phyloP scores from a whole-genome alignment of 2,888 invertebrate genomes.

The Timema podura region DNA sequence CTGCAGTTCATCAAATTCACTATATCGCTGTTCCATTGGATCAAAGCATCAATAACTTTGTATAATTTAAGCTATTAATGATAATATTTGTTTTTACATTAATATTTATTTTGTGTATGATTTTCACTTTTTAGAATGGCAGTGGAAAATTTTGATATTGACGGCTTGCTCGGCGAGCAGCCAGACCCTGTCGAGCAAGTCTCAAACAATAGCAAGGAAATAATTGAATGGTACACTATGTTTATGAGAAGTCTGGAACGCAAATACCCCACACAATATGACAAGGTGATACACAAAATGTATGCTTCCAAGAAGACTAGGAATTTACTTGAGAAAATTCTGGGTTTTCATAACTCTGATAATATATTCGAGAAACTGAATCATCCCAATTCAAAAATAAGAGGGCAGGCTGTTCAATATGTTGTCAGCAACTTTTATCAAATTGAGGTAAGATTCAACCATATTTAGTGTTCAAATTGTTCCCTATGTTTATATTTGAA shows the following conservation, averaged over 20 bases:
- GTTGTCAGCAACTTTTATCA: constrained; percentile 41
- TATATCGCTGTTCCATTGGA: no score
- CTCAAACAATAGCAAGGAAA: constrained; percentile 31
- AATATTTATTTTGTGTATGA: constrained; percentile 20
- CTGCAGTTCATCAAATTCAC: no score
- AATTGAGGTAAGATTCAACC: constrained; percentile 10
- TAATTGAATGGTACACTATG: constrained; percentile 50
- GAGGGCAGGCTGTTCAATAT: constrained; percentile 63
- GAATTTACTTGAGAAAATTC: constrained; percentile 9
- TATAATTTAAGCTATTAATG: no score
- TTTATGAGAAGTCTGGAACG: constrained; percentile 60
- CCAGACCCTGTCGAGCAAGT: constrained; percentile 37
- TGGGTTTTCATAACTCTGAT: background rate
- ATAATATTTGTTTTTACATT: background rate
- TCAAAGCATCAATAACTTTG: no score
- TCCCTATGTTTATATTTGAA: no score
- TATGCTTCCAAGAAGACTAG: constrained; percentile 5
- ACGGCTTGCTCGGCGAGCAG: constrained; percentile 27
- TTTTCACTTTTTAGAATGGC: constrained; percentile 36
- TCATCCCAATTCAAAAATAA: constrained; percentile 61
- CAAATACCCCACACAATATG: constrained; percentile 68
- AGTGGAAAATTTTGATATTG: constrained; percentile 36
- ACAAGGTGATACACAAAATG: constrained; percentile 59
- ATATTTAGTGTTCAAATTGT: background rate
- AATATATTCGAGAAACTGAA: constrained; percentile 64